phyloP scores from a whole-genome alignment of 2,888 invertebrate species.

The Malthinus seriepunctatus region DNA sequence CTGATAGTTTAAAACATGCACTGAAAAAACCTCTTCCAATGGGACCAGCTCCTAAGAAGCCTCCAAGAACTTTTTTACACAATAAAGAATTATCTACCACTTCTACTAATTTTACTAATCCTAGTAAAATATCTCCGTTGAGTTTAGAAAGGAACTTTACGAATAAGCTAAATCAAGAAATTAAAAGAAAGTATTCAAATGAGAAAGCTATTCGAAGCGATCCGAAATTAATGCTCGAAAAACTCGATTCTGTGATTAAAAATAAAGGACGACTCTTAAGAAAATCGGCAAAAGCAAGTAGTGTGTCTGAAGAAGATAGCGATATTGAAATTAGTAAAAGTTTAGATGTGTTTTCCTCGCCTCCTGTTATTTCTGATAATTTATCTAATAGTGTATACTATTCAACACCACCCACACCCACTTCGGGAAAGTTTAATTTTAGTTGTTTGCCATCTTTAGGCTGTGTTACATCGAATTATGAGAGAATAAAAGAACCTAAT shows the following conservation, averaged over 20 bases:
- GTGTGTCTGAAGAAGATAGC: slow-evolving; percentile 49
- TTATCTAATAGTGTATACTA: slow-evolving; percentile 30
- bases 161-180: slow-evolving; percentile 33
- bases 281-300: slow-evolving; percentile 39
- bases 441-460: slow-evolving; percentile 52
- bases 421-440: slow-evolving; percentile 42
- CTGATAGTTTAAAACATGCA: slow-evolving; percentile 67
- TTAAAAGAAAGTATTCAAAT: slow-evolving; percentile 29
- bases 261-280: slow-evolving; percentile 53
- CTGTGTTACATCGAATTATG: slow-evolving; percentile 47
- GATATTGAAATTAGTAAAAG: slow-evolving; percentile 41
- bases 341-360: slow-evolving; percentile 7
- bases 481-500: slow-evolving; percentile 46
- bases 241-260: slow-evolving; percentile 63
- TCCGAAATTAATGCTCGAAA: slow-evolving; percentile 67
- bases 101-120: not conserved
- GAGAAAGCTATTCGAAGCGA: slow-evolving; percentile 47
- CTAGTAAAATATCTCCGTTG: slow-evolving; percentile 3
- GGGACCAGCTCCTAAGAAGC: slow-evolving; percentile 77
- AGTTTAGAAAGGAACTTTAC: slow-evolving; percentile 32
- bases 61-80: slow-evolving; percentile 67
- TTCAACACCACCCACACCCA: slow-evolving; percentile 8
- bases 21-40: slow-evolving; percentile 68
- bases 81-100: slow-evolving; percentile 28
- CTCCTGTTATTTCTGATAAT: slow-evolving; percentile 17